Conservation (phyloP, 2,113 vertebrate genomes). For the Macquaria australasica region DNA sequence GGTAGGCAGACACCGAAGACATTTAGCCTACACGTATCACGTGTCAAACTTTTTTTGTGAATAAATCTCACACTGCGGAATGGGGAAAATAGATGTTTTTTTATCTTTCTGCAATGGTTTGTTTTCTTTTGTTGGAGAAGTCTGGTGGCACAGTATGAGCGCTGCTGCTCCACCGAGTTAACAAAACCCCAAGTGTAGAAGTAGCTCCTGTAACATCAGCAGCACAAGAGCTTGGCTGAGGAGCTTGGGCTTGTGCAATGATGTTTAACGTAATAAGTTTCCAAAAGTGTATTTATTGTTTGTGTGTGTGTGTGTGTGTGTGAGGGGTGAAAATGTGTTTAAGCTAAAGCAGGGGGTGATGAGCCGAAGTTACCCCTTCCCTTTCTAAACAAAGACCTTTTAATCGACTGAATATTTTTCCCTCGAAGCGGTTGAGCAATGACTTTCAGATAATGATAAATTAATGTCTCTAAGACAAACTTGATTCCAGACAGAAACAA, state of each 20-base stretch:
- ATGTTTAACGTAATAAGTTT: not conserved
- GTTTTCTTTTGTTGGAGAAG: conserved; percentile 16
- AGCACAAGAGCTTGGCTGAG: not conserved
- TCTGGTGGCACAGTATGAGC: conserved; percentile 42
- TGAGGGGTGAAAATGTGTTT: conserved; percentile 10
- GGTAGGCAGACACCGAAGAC: not conserved
- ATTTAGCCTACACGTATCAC: conserved; percentile 17
- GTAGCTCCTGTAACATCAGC: not conserved
- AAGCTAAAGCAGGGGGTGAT: conserved; percentile 38
- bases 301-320: too few relatives aligned
- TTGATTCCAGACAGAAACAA: not conserved
- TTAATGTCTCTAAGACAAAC: not conserved
- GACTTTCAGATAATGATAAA: conserved; percentile 1
- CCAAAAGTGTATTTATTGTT: not conserved
- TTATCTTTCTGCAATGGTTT: not conserved
- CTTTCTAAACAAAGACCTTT: conserved; percentile 72
- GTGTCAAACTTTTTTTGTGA: conserved; percentile 1
- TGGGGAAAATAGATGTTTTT: fast-evolving
- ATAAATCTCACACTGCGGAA: not conserved
- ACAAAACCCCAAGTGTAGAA: not conserved
- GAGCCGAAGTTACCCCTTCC: conserved; percentile 39
- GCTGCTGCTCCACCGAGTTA: not conserved
- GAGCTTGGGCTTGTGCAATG: not conserved
- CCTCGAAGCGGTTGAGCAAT: not conserved
- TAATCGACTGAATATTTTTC: conserved; percentile 55